Base-by-base conservation (phyloP, 2,113 vertebrate species). In the Otus sunia region DNA sequence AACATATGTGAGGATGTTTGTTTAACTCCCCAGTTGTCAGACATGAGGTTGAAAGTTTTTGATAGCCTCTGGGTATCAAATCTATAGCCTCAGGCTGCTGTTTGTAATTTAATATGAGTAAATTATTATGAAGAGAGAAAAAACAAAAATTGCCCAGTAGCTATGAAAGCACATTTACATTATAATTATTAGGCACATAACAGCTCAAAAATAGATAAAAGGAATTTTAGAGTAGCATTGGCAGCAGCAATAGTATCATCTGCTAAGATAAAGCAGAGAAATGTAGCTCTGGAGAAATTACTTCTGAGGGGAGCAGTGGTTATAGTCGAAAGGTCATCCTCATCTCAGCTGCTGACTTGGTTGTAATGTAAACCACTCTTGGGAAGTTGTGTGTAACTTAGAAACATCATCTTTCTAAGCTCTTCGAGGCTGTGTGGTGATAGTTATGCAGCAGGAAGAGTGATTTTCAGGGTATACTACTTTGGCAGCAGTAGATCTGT, bases 21-120 rank as follows among this genome's bases (percentile, higher is more conserved):
- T 95, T 94, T 93, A 97, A 96, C 73, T 96, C 90, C 86, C 93
- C 68, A 62, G 74, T 88, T 88, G 71, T 93, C 92, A 96, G 67
- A 43, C 64, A 86, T 41, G 78, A 94, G 64, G 90, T 45, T 96
- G 95, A 64, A 96, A 97, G 88, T 96, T 97, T 97, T 96, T 96
- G 96, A 94, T 93, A 93, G 96, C 97, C 95, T 95, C 91, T 94
- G 90, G 97, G 83, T 91, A 91, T 96, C 94, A 88, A 86, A 94
- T 93, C 68, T 88, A 36, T 75, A 92, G 95, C 97, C 95, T 80
- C 55, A 75, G 95, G 96, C 89, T 96, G 80, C 72, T 96, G 96
- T 96, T 97, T 95, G 86, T 96, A 95, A 96, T 97, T 96, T 96
- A 95, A 95, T 96, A 89, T 58, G 63, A 96, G 95, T 96, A 96